phyloP scores from a whole-genome alignment of 2,888 invertebrate species.

The Cataglyphis albicans region DNA sequence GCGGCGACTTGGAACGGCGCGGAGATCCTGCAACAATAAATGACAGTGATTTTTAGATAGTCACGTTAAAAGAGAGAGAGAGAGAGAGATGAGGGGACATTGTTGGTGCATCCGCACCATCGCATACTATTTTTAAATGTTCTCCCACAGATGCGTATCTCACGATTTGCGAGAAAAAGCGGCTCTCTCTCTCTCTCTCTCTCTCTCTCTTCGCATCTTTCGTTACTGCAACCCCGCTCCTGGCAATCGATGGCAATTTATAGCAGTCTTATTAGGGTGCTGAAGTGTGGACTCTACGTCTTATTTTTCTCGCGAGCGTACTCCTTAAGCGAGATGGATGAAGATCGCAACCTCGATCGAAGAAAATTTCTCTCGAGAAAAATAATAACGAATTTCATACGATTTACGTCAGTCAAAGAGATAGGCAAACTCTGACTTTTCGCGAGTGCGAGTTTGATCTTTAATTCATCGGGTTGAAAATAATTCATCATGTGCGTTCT shows the following conservation, averaged over 20 bases:
- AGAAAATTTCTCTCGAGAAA: not conserved
- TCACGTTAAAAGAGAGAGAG: not conserved
- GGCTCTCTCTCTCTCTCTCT: too few relatives aligned
- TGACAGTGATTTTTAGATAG: not conserved
- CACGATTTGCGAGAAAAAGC: not conserved
- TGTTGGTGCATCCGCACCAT: not conserved
- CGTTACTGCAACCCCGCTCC: not conserved
- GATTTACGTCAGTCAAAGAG: not conserved
- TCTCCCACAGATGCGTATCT: not conserved
- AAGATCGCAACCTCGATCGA: not conserved
- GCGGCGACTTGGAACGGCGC: constrained; percentile 88
- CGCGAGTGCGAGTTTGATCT: not conserved
- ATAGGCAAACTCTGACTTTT: not conserved
- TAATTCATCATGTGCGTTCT: not conserved
- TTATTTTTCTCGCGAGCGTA: not conserved
- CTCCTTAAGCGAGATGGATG: not conserved
- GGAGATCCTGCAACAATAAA: constrained; percentile 87
- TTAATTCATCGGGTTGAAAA: not conserved
- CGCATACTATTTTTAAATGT: not conserved
- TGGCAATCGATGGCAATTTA: constrained; percentile 39
- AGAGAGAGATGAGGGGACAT: not conserved
- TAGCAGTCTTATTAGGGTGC: constrained; percentile 10
- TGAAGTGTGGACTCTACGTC: constrained; percentile 23
- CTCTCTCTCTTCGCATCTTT: not conserved
- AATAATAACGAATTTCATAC: not conserved